Conservation (phyloP, 2,888 invertebrate genomes). For the Syritta pipiens region DNA sequence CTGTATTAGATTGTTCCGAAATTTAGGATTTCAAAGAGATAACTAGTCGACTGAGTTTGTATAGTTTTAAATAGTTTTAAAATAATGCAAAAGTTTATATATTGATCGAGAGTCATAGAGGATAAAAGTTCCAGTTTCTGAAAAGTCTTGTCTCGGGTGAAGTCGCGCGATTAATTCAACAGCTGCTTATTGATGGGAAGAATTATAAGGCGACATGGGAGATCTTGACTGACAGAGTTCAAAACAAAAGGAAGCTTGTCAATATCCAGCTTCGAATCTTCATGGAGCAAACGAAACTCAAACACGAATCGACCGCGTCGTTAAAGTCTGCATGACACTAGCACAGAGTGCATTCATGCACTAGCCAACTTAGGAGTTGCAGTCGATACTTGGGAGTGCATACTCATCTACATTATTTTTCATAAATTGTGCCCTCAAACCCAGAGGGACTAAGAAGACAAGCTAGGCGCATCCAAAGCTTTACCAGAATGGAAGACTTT, state of each 20-base stretch:
- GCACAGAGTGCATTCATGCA: not conserved
- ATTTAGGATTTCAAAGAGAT: too few species aligned
- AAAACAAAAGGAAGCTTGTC: not conserved
- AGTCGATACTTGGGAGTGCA: constrained; percentile 10
- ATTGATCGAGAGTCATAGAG: too few species aligned
- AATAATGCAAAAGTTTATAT: too few species aligned
- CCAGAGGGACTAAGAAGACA: too few species aligned
- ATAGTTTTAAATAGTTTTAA: too few species aligned
- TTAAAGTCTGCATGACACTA: not conserved
- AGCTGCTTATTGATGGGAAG: not conserved
- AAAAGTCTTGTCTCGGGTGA: not conserved
- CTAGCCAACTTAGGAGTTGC: not conserved
- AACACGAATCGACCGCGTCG: not conserved
- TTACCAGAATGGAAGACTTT: constrained; percentile 22
- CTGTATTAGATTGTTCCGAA: too few species aligned
- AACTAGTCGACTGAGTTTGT: too few species aligned
- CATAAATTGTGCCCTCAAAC: too few species aligned
- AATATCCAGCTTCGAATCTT: not conserved
- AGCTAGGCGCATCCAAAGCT: too few species aligned
- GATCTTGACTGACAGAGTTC: not conserved
- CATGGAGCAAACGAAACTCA: not conserved
- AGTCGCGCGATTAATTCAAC: constrained; percentile 13
- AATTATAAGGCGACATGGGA: not conserved
- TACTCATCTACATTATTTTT: too few species aligned
- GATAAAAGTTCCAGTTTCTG: constrained; percentile 1